Conservation (phyloP, 1,140 invertebrate genomes). For the Penaeus japonicus region DNA sequence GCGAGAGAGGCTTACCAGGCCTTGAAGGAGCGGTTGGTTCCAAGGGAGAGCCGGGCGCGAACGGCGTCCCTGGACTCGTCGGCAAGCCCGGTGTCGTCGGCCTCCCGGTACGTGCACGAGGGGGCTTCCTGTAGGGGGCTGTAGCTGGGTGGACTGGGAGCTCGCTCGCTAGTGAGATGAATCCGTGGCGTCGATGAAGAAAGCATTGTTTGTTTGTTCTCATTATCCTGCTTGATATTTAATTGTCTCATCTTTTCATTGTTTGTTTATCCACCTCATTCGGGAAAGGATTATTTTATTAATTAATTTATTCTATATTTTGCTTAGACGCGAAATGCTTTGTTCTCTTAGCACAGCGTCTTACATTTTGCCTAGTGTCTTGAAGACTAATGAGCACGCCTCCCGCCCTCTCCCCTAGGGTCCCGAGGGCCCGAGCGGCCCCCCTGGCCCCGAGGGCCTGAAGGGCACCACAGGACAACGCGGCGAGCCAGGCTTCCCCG, state of each 20-base stretch:
- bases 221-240: too few relatives aligned
- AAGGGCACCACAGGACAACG: constrained; percentile 54
- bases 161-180: too few relatives aligned
- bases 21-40: not conserved
- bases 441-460: constrained; percentile 44
- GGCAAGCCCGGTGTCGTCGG: constrained; percentile 56
- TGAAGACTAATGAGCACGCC: not conserved
- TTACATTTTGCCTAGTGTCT: too few relatives aligned
- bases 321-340: not conserved
- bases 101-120: constrained; percentile 2
- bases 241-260: too few relatives aligned
- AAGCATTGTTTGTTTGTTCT: too few relatives aligned
- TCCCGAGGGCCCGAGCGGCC: constrained; percentile 54
- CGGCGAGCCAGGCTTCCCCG: constrained; percentile 62
- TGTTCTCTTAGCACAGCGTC: not conserved
- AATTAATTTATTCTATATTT: too few relatives aligned
- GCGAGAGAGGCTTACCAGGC: constrained; percentile 37
- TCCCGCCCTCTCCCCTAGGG: not conserved
- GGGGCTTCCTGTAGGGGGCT: too few relatives aligned
- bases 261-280: too few relatives aligned
- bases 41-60: constrained; percentile 24
- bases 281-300: too few relatives aligned
- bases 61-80: constrained; percentile 42
- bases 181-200: too few relatives aligned
- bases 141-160: too few relatives aligned